Evolutionary conservation across 2,888 invertebrate genomes (phyloP).

Genomic region (Tachina lurida): DNA sequence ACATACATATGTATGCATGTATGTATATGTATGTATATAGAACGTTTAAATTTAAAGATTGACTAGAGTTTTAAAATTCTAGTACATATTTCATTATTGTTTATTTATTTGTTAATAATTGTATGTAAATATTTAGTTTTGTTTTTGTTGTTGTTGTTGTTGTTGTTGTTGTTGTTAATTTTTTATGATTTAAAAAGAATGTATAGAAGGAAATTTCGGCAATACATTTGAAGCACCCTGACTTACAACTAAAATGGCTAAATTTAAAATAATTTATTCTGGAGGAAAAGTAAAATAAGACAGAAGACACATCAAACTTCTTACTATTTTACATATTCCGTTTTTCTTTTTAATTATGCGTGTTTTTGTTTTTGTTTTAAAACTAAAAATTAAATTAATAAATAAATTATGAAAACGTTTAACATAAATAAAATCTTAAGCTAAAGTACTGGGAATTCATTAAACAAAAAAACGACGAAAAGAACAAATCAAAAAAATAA

Average conservation of each 20-base stretch:
- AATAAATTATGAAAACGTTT: constrained; percentile 32
- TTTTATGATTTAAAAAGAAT: constrained; percentile 32
- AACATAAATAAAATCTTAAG: constrained; percentile 42
- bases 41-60: constrained; percentile 69
- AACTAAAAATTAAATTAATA: constrained; percentile 35
- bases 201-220: constrained; percentile 62
- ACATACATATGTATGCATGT: not conserved
- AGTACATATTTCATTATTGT: constrained; percentile 49
- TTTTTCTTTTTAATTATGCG: constrained; percentile 57
- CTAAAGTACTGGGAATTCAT: constrained; percentile 62
- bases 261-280: constrained; percentile 32
- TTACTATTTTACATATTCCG: not conserved
- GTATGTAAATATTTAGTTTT: constrained; percentile 30
- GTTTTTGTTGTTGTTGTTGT: not conserved
- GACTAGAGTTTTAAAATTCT: constrained; percentile 71
- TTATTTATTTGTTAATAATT: constrained; percentile 42
- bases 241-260: constrained; percentile 65
- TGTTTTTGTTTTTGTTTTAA: constrained; percentile 57
- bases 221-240: constrained; percentile 69
- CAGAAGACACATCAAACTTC: constrained; percentile 25
- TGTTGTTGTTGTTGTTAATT: not conserved
- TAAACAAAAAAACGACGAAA: constrained; percentile 4
- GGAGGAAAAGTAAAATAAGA: constrained; percentile 11
- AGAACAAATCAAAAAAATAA: constrained; percentile 9
- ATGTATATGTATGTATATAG: constrained; percentile 11